These are phyloP conservation scores for Callospermophilus lateralis DNA, from an alignment of 2,113 vertebrate species.

Conservation along the genomic window DNA sequence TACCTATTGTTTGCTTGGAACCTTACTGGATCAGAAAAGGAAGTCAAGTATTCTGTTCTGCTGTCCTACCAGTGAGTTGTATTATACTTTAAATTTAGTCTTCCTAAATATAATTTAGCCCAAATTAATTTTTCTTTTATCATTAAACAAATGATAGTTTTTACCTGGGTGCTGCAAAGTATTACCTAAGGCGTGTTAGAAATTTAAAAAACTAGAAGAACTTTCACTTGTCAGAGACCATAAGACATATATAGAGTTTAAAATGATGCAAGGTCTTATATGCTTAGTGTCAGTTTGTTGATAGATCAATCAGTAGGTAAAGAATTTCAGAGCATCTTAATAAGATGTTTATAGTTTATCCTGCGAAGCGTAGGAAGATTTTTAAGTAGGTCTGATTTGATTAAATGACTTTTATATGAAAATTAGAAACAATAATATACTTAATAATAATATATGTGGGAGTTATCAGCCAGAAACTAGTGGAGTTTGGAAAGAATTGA, in stretches of 20 bases:
- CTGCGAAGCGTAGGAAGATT: neutral
- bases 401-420: constrained; percentile 21
- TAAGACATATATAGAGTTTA: neutral
- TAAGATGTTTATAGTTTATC: constrained; percentile 55
- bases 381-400: constrained; percentile 53
- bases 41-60: neutral
- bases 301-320: constrained; percentile 8
- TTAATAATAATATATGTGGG: neutral
- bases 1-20: neutral
- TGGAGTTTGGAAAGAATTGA: neutral
- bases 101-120: neutral
- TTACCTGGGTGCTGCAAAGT: neutral
- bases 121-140: constrained; percentile 17
- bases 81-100: neutral
- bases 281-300: neutral
- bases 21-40: neutral
- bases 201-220: constrained; percentile 28
- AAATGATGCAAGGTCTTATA: constrained; percentile 13
- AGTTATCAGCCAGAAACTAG: neutral
- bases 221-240: constrained; percentile 33
- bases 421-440: neutral
- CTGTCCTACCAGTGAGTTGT: too few relatives aligned
- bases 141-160: neutral
- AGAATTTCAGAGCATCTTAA: constrained; percentile 46
- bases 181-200: neutral